A percentile compares a stretch with the other conserved stretches of the same genome.
Evolutionary conservation across 2,888 invertebrate species (phyloP).

Genomic region (Noctua pronuba): DNA sequence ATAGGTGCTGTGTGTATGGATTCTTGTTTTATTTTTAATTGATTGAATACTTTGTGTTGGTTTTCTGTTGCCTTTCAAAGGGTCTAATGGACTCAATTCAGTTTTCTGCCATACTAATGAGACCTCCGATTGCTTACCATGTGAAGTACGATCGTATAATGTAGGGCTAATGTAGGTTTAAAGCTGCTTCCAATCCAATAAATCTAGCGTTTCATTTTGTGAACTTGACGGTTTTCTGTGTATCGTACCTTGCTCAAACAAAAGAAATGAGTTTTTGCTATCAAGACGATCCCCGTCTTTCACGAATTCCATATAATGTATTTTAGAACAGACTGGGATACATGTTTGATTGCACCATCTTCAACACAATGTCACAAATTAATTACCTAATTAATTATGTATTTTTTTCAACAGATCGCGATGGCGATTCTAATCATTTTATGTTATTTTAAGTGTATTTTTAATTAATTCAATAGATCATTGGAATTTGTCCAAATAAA

Average conservation of each 20-base stretch:
- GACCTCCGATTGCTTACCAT: constrained; percentile 15
- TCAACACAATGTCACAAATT: constrained; percentile 16
- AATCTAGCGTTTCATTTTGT: constrained; percentile 15
- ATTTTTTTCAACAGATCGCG: neutral
- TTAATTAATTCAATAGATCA: constrained; percentile 28
- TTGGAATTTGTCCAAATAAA: constrained; percentile 37
- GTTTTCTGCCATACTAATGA: constrained; percentile 4
- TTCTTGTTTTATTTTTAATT: constrained; percentile 19
- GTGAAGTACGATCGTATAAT: too few species aligned
- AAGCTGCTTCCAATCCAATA: neutral
- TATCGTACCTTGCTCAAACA: too few species aligned
- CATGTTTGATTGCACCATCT: neutral
- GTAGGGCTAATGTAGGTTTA: too few species aligned
- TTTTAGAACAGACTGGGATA: neutral
- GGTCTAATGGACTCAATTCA: neutral
- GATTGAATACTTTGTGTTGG: neutral
- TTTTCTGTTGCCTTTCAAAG: neutral
- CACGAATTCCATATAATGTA: too few species aligned
- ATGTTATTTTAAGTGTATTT: constrained; percentile 14
- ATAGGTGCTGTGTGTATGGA: constrained; percentile 15
- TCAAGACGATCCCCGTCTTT: too few species aligned
- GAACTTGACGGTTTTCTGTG: too few species aligned
- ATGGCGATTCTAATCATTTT: constrained; percentile 5
- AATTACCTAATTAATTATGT: constrained; percentile 23
- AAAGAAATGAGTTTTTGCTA: too few species aligned